These are phyloP conservation scores for Cephus runcator DNA, from an alignment of 2,888 invertebrate genomes.

Conservation along the genomic window DNA sequence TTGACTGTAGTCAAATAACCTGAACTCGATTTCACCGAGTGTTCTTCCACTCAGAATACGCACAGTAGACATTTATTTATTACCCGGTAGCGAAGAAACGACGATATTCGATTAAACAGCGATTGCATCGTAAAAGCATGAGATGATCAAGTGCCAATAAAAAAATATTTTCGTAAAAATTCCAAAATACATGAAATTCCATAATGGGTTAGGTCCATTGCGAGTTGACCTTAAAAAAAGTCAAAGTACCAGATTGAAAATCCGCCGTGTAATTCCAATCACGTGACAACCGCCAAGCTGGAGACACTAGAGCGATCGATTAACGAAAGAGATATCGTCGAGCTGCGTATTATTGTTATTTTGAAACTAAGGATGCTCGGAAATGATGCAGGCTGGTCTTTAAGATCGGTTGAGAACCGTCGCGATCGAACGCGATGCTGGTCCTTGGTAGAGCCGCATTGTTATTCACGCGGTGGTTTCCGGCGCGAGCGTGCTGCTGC, in stretches of 20 bases:
- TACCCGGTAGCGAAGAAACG: not conserved
- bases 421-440: not conserved
- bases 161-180: not conserved
- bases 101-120: not conserved
- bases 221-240: not conserved
- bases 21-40: not conserved
- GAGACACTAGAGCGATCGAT: not conserved
- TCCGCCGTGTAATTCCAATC: not conserved
- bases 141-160: not conserved
- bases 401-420: not conserved
- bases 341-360: not conserved
- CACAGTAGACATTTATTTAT: not conserved
- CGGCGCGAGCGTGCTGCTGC: slow-evolving; percentile 6
- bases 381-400: not conserved
- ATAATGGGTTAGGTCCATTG: not conserved
- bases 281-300: not conserved
- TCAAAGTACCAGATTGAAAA: not conserved
- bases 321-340: not conserved
- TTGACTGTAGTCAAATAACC: not conserved
- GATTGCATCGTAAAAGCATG: not conserved
- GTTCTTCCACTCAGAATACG: not conserved
- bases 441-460: not conserved
- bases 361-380: not conserved
- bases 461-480: slow-evolving; percentile 10
- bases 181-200: not conserved